Evolutionary conservation across 2,113 vertebrate species (phyloP).

Genomic region (Melospiza georgiana): DNA sequence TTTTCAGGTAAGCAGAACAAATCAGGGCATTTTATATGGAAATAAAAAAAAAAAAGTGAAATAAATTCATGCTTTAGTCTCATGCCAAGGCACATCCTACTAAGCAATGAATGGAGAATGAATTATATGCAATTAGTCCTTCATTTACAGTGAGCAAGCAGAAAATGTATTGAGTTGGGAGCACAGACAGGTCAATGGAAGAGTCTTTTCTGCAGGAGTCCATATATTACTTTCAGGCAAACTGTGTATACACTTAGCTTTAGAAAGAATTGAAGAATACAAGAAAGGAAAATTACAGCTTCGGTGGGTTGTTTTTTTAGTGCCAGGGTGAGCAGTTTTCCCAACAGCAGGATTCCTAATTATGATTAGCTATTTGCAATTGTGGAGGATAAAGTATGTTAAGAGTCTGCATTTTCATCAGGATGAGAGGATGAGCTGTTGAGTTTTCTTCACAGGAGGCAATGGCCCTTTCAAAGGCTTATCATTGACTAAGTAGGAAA

Average conservation of each 20-base stretch:
- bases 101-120: not conserved
- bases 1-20: not conserved
- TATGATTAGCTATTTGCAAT: conserved; percentile 36
- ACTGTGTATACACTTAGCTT: not conserved
- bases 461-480: not conserved
- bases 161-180: not conserved
- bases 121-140: not conserved
- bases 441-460: conserved; percentile 1
- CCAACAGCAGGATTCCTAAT: conserved; percentile 34
- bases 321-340: not conserved
- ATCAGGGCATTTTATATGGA: not conserved
- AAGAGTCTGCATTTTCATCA: conserved; percentile 24
- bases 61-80: not conserved
- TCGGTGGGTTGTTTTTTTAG: not conserved
- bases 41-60: not conserved
- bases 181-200: not conserved
- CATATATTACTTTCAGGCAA: not conserved
- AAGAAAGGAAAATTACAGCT: not conserved
- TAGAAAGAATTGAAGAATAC: not conserved
- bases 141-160: not conserved
- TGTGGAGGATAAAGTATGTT: not conserved
- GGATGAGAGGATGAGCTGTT: not conserved
- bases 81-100: not conserved
- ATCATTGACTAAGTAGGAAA: not conserved
- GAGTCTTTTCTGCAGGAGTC: not conserved